Evolutionary conservation across 1,140 invertebrate genomes (phyloP).

Genomic region (Coptotermes formosanus): DNA sequence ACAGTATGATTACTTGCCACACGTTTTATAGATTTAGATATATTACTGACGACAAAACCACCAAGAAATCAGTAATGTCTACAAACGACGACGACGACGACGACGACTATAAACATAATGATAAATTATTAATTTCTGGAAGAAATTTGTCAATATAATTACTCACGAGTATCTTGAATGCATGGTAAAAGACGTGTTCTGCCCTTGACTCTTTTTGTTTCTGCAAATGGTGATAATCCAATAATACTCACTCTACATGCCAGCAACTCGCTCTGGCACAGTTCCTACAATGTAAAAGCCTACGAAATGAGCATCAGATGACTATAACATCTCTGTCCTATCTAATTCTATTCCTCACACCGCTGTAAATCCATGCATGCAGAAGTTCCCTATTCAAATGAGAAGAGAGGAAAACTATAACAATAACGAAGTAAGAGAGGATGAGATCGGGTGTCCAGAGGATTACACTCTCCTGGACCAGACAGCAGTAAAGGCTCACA

Average conservation of each 20-base stretch:
- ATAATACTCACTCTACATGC: background rate
- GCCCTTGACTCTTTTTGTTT: background rate
- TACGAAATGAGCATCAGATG: constrained; percentile 18
- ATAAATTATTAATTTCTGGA: no score
- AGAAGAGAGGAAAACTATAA: constrained; percentile 13
- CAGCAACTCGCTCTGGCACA: background rate
- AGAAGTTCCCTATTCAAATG: constrained; percentile 8
- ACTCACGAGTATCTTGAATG: background rate
- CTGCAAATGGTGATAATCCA: background rate
- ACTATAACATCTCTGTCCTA: background rate
- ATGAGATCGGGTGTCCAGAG: constrained; percentile 7
- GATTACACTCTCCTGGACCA: background rate
- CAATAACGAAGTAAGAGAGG: constrained; percentile 13
- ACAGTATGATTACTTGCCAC: no score
- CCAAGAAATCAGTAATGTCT: no score
- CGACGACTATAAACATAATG: no score
- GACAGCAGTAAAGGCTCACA: constrained; percentile 1
- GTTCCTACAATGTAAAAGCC: background rate
- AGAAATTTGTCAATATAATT: no score
- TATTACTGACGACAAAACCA: no score
- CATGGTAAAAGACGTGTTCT: background rate
- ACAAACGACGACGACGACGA: no score
- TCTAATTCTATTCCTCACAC: background rate
- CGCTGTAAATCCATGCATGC: constrained; percentile 1
- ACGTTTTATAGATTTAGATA: no score